Evolutionary conservation across 2,113 vertebrate species (phyloP), one percentile per base, ranked within the genome.

Genomic region (Python bivittatus): DNA sequence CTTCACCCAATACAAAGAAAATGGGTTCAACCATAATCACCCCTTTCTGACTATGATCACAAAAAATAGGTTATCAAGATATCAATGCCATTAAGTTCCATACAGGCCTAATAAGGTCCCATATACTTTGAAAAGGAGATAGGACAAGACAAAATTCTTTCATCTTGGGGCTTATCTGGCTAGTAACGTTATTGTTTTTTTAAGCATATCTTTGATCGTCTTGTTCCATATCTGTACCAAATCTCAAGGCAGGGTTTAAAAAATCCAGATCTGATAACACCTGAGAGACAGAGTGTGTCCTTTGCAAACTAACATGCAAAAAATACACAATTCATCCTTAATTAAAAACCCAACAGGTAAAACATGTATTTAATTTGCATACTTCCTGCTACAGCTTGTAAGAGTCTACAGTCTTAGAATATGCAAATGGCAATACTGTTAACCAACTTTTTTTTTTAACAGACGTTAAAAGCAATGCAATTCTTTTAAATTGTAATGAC

Each of bases 321-420:
- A 84, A 90, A 93, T 54, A 42, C 38, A 44, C 64, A 86, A 68
- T 64, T 25, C 23, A 8, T 91, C 22, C 27, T 33, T 86, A 91
- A 86, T 91, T 68, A 92, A 87, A 88, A 90, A 91, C 52, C 84
- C 91, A 84, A 72, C 89, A 48, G 54, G 89, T 15, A 92, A 94
- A 89, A 20, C n/a, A 56, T 91, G 29, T 91, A 42, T 91, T 89
- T 88, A 56, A 89, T 92, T 89, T 93, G 3, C 64, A 54, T 88
- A 42, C 56, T 23, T 87, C 6, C 11, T 91, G 60, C 57, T 90
- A 53, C 58, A 93, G 88, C n/a, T 1, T 23, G n/a, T 54, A 44
- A 84, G 60, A 56, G 7, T 86, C n/a, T 84, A n/a, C 29, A 68
- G 12, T 68, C n/a, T 86, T 64, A 2, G 42, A 56, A 0, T 54